Base-by-base conservation (phyloP, 2,113 vertebrate species). In the Echinops telfairi region DNA sequence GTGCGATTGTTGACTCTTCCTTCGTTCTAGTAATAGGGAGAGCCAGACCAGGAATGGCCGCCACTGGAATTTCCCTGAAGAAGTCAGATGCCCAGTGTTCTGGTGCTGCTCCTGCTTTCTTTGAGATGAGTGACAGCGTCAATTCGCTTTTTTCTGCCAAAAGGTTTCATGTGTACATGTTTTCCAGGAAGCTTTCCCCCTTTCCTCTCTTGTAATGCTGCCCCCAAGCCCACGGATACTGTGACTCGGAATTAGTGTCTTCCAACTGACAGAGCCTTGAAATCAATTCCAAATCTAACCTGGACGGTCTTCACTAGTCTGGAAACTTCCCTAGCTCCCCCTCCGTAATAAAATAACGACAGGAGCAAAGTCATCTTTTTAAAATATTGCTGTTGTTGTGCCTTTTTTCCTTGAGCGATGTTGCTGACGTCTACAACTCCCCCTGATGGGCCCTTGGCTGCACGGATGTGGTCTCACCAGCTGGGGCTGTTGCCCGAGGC, bases 401-500 rank as follows among this genome's bases (percentile, higher is more conserved):
- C 58, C 12, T 0, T 86, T 89, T 89, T n/a, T 36, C 78, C n/a
- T 23, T 17, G 22, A 93, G 36, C 43, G 60, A 7, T 43, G 53
- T 89, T 58, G 58, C 71, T 47, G 75, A n/a, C 6, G 70, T 62
- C 29, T 92, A 38, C 10, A 73, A 27, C 53, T 47, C 76, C 27
- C 66, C 43, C 25, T 16, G 27, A 23, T 23, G n/a, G 78, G 43
- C n/a, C 19, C 66, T 85, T 73, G 90, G 68, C 70, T 94, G 70
- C 38, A 70, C 92, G 75, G 38, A 29, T 77, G 80, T 40, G 0
- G 76, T 76, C 71, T 94, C 90, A 96, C 90, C 92, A 94, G 92
- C 83, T 95, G 94, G 92, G 71, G 90, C 77, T 93, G 60, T 83
- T 95, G 82, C 78, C 47, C 83, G 66, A 83, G 71, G 73, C 93